These are phyloP conservation scores for Bovichtus diacanthus DNA, from an alignment of 2,797 vertebrate genomes.

Conservation along the genomic window DNA sequence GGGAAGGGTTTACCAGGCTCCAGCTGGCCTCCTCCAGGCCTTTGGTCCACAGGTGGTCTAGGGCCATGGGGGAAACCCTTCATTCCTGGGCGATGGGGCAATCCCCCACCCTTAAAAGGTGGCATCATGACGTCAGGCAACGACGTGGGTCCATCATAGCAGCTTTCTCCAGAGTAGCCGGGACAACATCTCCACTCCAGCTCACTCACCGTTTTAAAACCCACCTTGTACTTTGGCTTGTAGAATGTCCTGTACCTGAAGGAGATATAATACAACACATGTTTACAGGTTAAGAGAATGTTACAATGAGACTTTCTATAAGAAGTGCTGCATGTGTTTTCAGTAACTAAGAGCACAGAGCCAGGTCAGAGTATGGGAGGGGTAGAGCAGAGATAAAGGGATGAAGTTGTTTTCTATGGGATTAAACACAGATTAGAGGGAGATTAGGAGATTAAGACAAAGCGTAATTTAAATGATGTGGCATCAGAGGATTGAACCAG, in stretches of 20 bases:
- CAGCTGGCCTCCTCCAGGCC: slow-evolving; percentile 80
- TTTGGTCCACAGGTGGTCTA: slow-evolving; percentile 77
- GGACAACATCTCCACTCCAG: slow-evolving; percentile 97
- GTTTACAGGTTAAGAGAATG: background rate
- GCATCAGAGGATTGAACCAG: slow-evolving; percentile 43
- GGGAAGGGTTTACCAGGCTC: slow-evolving; percentile 82
- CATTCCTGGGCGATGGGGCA: slow-evolving; percentile 84
- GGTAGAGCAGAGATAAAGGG: slow-evolving; percentile 48
- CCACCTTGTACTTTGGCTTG: slow-evolving; percentile 95
- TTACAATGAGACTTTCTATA: background rate
- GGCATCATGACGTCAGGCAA: slow-evolving; percentile 82
- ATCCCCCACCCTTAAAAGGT: slow-evolving; percentile 84
- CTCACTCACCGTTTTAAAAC: slow-evolving; percentile 93
- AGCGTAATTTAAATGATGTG: slow-evolving; percentile 55
- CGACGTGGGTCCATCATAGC: slow-evolving; percentile 88
- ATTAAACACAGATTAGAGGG: slow-evolving; percentile 65
- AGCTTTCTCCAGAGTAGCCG: slow-evolving; percentile 91
- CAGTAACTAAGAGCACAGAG: slow-evolving; percentile 26
- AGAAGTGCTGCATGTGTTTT: slow-evolving; percentile 25
- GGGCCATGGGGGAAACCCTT: slow-evolving; percentile 88
- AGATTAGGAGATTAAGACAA: slow-evolving; percentile 69
- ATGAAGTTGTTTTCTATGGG: slow-evolving; percentile 59
- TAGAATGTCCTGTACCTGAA: slow-evolving; percentile 94
- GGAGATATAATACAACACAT: slow-evolving; percentile 15
- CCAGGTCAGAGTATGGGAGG: slow-evolving; percentile 2